A percentile compares a stretch with the other conserved stretches of the same genome.
Conservation (phyloP, 2,113 vertebrate species). For the Alexandromys fortis region DNA sequence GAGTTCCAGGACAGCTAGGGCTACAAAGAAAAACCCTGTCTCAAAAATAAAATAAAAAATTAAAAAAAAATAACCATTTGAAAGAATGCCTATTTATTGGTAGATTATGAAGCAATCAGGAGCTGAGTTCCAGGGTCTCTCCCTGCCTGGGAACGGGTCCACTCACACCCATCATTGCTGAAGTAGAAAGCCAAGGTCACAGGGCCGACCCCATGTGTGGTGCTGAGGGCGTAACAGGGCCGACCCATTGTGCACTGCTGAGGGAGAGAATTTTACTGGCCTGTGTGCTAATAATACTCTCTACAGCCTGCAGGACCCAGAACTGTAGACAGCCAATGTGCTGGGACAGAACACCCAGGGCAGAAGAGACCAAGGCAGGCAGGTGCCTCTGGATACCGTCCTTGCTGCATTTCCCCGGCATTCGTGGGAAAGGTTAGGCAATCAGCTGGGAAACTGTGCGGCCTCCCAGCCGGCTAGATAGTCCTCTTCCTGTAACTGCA, state of each 20-base stretch:
- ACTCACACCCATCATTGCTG: background rate
- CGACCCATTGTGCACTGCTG: no score
- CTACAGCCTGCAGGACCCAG: background rate
- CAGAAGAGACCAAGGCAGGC: background rate
- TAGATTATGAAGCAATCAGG: background rate
- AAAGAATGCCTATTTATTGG: background rate
- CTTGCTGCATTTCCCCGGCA: background rate
- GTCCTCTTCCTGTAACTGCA: background rate
- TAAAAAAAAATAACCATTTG: background rate
- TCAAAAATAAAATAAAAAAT: background rate
- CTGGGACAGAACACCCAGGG: accelerated
- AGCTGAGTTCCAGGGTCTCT: background rate
- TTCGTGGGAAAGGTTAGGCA: background rate
- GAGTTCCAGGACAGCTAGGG: background rate
- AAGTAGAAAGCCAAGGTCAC: background rate
- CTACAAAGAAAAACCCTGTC: background rate
- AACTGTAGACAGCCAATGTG: background rate
- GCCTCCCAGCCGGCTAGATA: background rate
- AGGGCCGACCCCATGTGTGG: background rate
- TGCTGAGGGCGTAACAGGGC: no score
- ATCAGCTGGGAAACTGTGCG: background rate
- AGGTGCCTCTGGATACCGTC: accelerated
- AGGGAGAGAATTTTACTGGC: background rate
- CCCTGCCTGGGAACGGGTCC: background rate
- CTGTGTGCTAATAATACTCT: background rate